Evolutionary conservation across 2,113 vertebrate genomes (phyloP).

Genomic region (Casuarius casuarius): DNA sequence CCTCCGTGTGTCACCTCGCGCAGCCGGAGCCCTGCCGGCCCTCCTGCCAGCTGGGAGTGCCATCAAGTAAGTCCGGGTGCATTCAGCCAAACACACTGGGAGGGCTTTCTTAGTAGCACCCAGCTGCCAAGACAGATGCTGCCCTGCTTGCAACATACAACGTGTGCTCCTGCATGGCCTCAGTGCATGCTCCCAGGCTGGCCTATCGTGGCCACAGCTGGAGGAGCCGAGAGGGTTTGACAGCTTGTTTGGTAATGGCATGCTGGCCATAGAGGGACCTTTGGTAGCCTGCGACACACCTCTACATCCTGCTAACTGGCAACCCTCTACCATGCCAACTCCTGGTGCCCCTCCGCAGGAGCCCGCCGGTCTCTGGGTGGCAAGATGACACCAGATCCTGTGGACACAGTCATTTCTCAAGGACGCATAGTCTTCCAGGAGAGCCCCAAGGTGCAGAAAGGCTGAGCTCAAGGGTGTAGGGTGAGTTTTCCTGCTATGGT

Average conservation of each 20-base stretch:
- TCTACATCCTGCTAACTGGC: background rate
- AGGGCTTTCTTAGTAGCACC: background rate
- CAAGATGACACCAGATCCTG: rapidly evolving
- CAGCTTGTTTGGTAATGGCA: no score
- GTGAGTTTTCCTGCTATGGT: background rate
- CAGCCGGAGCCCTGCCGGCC: slow-evolving; percentile 36
- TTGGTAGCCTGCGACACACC: rapidly evolving
- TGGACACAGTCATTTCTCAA: background rate
- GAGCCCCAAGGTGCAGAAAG: background rate
- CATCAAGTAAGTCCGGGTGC: slow-evolving; percentile 30
- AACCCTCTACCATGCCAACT: background rate
- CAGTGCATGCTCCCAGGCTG: background rate
- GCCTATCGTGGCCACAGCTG: background rate
- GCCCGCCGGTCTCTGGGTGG: background rate
- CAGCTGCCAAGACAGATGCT: background rate
- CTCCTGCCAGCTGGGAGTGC: background rate
- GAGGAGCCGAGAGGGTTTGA: background rate
- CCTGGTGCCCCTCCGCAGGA: background rate
- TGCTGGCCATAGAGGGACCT: rapidly evolving
- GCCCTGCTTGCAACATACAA: background rate
- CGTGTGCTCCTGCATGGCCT: background rate
- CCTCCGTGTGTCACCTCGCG: slow-evolving; percentile 44
- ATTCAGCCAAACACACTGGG: background rate
- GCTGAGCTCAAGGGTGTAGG: background rate
- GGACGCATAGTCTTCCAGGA: rapidly evolving